Evolutionary conservation across 2,888 invertebrate genomes (phyloP).

Genomic region (Lithosia quadra): DNA sequence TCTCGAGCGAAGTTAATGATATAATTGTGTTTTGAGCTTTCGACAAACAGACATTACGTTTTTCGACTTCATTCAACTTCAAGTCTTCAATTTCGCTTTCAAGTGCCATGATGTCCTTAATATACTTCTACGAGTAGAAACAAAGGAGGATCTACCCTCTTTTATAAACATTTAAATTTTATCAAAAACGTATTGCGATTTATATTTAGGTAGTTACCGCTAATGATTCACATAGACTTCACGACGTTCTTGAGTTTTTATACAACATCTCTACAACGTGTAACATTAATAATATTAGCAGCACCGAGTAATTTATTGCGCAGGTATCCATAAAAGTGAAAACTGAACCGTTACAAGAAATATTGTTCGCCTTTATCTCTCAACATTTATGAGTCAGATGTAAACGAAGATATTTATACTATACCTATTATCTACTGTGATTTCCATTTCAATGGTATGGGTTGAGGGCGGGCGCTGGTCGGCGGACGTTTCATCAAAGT

Average conservation of each 20-base stretch:
- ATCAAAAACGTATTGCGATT: background rate
- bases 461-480: slow-evolving; percentile 25
- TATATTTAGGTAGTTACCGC: background rate
- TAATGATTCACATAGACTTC: background rate
- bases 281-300: background rate
- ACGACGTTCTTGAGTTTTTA: slow-evolving; percentile 1
- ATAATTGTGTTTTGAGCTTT: slow-evolving; percentile 58
- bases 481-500: slow-evolving; percentile 40
- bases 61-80: slow-evolving; percentile 55
- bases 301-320: slow-evolving; percentile 6
- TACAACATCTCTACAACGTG: background rate
- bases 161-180: slow-evolving; percentile 1
- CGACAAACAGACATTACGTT: slow-evolving; percentile 47
- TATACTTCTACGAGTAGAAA: background rate
- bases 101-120: slow-evolving; percentile 18
- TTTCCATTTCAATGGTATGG: slow-evolving; percentile 26
- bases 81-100: slow-evolving; percentile 59
- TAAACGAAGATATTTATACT: slow-evolving; percentile 18
- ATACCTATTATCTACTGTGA: slow-evolving; percentile 26
- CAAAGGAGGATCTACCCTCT: background rate
- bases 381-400: slow-evolving; percentile 26
- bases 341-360: slow-evolving; percentile 29
- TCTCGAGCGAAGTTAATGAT: slow-evolving; percentile 54
- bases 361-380: slow-evolving; percentile 23
- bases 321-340: slow-evolving; percentile 23